Base-by-base conservation (phyloP, 2,888 invertebrate species). In the Chromoteleia sp. region DNA sequence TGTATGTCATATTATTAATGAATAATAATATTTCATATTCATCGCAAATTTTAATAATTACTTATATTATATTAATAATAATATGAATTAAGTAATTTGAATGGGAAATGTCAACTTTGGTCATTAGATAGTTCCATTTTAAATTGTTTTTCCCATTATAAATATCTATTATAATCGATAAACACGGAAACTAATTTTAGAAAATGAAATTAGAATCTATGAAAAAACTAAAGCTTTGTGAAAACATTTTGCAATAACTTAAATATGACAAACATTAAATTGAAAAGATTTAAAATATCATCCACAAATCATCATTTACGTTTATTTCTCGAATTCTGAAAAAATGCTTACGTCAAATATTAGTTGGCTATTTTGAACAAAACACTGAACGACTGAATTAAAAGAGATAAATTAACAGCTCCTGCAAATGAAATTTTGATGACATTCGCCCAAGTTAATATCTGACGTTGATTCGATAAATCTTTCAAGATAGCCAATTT, bases 401-500 rank as follows among this genome's bases (percentile, higher is more conserved):
- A 0, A 12, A 39, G 8, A 29, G 21, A 43, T 61, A 61, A 61
- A 45, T 61, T 41, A 45, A 17, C 25, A 43, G 15, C n/a, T 2
- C 2, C 10, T 1, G 39, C 6, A 48, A 67, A 52, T 41, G 30
- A 65, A 50, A 41, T 54, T 67, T 10, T 12, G 29, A 54, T 29
- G 67, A 52, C 54, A 54, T 21, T 17, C 14, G 10, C 2, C 1
- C 19, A 29, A 17, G 7, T 29, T 21, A 25, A 39, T n/a, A 15
- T 14, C 14, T 14, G 14, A 52, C 41, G 30, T 41, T 15, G n/a
- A 41, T 54, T 30, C 41, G 67, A 68, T 68, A 56, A 67, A 68
- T 56, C 68, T 56, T 56, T 68, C 56, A 21, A 41, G 68, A 68
- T 68, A 68, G 21, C 19, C 12, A 12, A 58, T 70, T 58, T 70